phyloP scores from a whole-genome alignment of 2,888 invertebrate species.

The Lordiphosa fenestrarum region DNA sequence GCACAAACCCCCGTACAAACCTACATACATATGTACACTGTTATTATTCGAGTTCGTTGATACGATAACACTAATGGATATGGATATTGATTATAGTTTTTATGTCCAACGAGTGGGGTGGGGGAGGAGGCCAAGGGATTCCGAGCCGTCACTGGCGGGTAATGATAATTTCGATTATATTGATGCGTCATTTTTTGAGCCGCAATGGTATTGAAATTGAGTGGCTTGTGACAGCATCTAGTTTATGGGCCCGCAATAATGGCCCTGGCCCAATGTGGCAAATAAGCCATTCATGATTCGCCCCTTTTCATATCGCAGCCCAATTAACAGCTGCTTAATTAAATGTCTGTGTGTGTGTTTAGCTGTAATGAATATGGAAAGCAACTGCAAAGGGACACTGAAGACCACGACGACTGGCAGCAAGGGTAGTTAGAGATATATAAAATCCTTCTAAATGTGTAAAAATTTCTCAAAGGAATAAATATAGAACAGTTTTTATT shows the following conservation, averaged over 20 bases:
- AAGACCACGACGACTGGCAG: no score
- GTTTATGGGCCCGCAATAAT: constrained; percentile 54
- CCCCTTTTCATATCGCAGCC: constrained; percentile 25
- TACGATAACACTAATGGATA: constrained; percentile 75
- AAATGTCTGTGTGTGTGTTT: constrained; percentile 20
- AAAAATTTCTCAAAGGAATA: no score
- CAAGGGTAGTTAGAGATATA: no score
- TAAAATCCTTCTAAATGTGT: no score
- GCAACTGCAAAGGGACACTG: constrained; percentile 2
- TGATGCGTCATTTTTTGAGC: constrained; percentile 74
- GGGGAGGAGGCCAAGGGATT: constrained; percentile 21
- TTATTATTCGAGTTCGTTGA: constrained; percentile 71
- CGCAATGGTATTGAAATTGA: constrained; percentile 74
- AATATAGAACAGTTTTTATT: no score
- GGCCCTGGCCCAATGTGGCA: constrained; percentile 39
- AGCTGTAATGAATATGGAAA: constrained; percentile 39
- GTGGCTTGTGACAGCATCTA: constrained; percentile 66
- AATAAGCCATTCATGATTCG: constrained; percentile 53
- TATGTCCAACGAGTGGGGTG: constrained; percentile 45
- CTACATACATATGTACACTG: constrained; percentile 34
- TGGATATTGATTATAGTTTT: constrained; percentile 76
- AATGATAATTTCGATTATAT: constrained; percentile 72
- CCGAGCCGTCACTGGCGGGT: constrained; percentile 26
- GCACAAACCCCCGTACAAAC: no score
- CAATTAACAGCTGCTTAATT: constrained; percentile 56